Conservation (phyloP, 1,140 invertebrate species). For the Cyclina sinensis region DNA sequence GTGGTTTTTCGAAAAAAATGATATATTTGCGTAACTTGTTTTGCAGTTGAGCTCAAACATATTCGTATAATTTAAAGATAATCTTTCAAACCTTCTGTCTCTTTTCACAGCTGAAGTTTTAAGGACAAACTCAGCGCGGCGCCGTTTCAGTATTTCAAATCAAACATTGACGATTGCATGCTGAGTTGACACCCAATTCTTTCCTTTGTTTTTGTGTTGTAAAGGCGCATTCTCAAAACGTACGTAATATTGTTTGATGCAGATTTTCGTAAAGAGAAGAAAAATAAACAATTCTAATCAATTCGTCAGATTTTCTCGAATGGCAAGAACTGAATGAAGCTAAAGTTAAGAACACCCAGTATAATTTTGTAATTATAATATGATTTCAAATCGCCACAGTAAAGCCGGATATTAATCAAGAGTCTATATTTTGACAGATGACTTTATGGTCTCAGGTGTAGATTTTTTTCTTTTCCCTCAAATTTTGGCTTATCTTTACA, state of each 20-base stretch:
- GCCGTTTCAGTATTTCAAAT: neutral
- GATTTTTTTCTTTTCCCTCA: neutral
- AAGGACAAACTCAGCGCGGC: neutral
- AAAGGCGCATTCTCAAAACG: neutral
- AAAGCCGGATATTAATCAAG: slow-evolving; percentile 1
- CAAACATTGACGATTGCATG: neutral
- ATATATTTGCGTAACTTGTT: no score
- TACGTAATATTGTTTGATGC: neutral
- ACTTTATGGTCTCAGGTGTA: neutral
- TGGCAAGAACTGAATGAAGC: neutral
- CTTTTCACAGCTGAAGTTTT: neutral
- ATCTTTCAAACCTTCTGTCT: no score
- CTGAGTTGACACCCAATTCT: neutral
- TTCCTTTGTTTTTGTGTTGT: neutral
- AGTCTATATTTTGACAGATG: neutral
- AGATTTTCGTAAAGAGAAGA: neutral
- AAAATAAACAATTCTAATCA: neutral
- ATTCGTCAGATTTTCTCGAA: neutral
- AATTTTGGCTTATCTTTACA: neutral
- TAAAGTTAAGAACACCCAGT: neutral
- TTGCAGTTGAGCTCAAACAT: no score
- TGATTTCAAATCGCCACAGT: neutral
- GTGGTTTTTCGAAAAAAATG: no score
- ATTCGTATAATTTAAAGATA: no score
- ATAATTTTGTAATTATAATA: neutral